Evolutionary conservation across 2,888 invertebrate species (phyloP).

Genomic region (Tridacna gigas): DNA sequence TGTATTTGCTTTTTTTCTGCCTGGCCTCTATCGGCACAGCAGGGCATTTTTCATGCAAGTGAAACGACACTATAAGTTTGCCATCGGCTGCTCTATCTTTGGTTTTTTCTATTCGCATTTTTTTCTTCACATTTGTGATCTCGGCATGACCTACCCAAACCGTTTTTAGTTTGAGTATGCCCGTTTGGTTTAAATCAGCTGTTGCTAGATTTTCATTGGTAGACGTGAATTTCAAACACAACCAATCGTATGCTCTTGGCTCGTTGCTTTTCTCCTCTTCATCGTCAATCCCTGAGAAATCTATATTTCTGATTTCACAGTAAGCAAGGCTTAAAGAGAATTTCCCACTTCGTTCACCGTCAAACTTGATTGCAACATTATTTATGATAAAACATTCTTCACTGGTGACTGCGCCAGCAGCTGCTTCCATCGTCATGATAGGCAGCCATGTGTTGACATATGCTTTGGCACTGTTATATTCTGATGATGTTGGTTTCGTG

Average conservation of each 20-base stretch:
- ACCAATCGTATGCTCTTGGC: slow-evolving; percentile 38
- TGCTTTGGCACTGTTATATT: slow-evolving; percentile 36
- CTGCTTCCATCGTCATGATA: slow-evolving; percentile 72
- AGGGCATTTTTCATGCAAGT: slow-evolving; percentile 27
- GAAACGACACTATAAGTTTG: slow-evolving; percentile 28
- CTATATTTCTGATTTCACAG: slow-evolving; percentile 68
- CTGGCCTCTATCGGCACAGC: slow-evolving; percentile 12
- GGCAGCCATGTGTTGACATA: slow-evolving; percentile 70
- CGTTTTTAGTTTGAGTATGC: background rate
- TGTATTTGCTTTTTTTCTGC: slow-evolving; percentile 18
- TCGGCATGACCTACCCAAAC: slow-evolving; percentile 40
- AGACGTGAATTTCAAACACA: slow-evolving; percentile 29
- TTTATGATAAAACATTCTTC: slow-evolving; percentile 65
- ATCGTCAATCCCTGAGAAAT: slow-evolving; percentile 57
- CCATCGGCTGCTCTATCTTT: slow-evolving; percentile 12
- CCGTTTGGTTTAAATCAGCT: background rate
- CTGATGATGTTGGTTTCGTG: slow-evolving; percentile 48
- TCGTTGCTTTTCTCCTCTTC: slow-evolving; percentile 44
- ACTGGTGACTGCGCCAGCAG: slow-evolving; percentile 54
- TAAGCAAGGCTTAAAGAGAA: slow-evolving; percentile 58
- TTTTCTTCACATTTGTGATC: slow-evolving; percentile 32
- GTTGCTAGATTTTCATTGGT: slow-evolving; percentile 4
- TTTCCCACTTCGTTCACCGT: slow-evolving; percentile 48
- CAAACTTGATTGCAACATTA: slow-evolving; percentile 63
- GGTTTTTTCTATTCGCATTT: background rate